phyloP scores from a whole-genome alignment of 2,113 vertebrate species.

The Cacatua alba region DNA sequence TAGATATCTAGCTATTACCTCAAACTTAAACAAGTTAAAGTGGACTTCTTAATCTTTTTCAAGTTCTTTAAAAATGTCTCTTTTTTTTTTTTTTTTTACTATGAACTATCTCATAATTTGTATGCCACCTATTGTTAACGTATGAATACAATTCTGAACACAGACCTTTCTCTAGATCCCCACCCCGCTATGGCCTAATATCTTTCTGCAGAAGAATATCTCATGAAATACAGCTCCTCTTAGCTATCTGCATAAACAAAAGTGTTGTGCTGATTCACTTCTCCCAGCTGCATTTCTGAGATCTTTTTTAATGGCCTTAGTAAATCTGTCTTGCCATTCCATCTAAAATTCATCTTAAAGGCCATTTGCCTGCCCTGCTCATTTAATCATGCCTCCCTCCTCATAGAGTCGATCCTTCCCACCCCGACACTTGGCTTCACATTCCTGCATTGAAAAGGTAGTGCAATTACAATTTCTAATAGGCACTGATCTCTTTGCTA shows the following conservation, averaged over 20 bases:
- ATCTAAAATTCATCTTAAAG: background rate
- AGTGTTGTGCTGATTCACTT: background rate
- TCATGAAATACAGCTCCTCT: background rate
- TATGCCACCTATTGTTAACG: background rate
- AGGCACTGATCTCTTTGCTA: background rate
- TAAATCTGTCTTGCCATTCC: background rate
- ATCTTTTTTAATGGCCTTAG: background rate
- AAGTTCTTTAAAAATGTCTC: background rate
- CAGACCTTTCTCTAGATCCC: background rate
- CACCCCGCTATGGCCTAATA: fast-evolving
- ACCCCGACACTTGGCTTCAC: background rate
- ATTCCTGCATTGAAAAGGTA: background rate
- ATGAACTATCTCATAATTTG: background rate
- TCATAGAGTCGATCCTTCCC: background rate
- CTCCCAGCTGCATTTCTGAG: background rate
- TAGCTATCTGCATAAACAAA: background rate
- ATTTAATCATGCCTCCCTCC: background rate
- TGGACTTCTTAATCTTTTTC: background rate
- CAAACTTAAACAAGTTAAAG: background rate
- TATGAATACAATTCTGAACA: background rate
- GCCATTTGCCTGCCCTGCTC: background rate
- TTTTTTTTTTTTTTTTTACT: too few species aligned
- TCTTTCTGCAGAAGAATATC: background rate
- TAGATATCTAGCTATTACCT: background rate
- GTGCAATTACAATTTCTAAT: background rate